A percentile compares a stretch with the other conserved stretches of the same genome.
Evolutionary conservation across 1,140 invertebrate genomes (phyloP).

Genomic region (Anthonomus grandis): DNA sequence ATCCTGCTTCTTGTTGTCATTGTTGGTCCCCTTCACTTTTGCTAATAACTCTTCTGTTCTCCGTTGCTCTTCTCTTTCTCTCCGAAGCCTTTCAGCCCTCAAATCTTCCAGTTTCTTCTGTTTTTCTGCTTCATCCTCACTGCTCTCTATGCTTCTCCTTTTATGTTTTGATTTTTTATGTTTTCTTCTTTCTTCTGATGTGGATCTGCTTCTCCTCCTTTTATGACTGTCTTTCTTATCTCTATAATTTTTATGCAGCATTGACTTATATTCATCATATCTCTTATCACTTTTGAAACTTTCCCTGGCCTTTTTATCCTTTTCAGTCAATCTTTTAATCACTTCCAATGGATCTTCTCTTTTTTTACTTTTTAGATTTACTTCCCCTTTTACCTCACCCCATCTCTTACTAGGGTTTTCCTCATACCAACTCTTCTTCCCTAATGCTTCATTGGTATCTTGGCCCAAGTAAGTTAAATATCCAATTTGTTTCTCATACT

Average conservation of each 20-base stretch:
- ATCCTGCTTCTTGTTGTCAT: conserved; percentile 39
- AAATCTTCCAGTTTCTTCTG: conserved; percentile 66
- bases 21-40: conserved; percentile 54
- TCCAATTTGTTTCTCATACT: conserved; percentile 97
- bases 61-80: conserved; percentile 74
- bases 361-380: conserved; percentile 59
- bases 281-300: neutral
- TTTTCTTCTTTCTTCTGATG: conserved; percentile 12
- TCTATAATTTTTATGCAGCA: neutral
- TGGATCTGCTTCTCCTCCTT: neutral
- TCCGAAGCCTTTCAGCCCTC: conserved; percentile 71
- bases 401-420: conserved; percentile 58
- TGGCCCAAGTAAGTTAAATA: conserved; percentile 95
- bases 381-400: conserved; percentile 54
- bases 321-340: conserved; percentile 59
- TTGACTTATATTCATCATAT: conserved; percentile 25
- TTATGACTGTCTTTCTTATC: neutral
- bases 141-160: conserved; percentile 35
- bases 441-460: conserved; percentile 81
- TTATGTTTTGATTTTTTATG: conserved; percentile 19
- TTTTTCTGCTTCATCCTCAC: conserved; percentile 45
- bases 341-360: conserved; percentile 70
- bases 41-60: conserved; percentile 68
- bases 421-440: conserved; percentile 80
- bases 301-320: conserved; percentile 19